A percentile compares a stretch with the other conserved stretches of the same genome.
Evolutionary conservation across 2,113 vertebrate species (phyloP).

Genomic region (Hippolais icterina): DNA sequence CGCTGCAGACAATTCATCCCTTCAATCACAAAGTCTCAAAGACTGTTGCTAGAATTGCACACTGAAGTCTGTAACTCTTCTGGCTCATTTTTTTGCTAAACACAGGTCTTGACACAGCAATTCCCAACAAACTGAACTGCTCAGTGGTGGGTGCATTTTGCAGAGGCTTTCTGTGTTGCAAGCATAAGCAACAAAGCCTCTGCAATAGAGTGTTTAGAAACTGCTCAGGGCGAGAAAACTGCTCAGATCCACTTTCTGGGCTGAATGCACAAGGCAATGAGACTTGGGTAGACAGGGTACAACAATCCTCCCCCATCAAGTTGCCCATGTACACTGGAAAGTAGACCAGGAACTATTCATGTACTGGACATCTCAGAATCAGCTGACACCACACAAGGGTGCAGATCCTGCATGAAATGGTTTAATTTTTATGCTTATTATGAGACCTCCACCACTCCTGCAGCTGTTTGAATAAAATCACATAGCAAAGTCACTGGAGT

Average conservation of each 20-base stretch:
- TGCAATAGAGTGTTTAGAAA: neutral
- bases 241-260: neutral
- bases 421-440: neutral
- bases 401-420: neutral
- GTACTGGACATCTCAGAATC: neutral
- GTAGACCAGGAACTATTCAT: neutral
- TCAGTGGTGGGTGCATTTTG: neutral
- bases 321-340: neutral
- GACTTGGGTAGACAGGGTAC: neutral
- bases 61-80: neutral
- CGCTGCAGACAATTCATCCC: neutral
- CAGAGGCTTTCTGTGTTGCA: neutral
- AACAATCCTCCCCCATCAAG: neutral
- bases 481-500: neutral
- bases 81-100: neutral
- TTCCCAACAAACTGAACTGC: neutral
- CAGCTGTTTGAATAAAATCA: slow-evolving; percentile 18
- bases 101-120: neutral
- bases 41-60: neutral
- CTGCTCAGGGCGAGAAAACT: neutral
- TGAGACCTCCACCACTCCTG: neutral
- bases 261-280: neutral
- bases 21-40: neutral
- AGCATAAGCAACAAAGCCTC: neutral
- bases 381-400: neutral